Evolutionary conservation across 2,113 vertebrate species (phyloP).

Genomic region (Meriones unguiculatus): DNA sequence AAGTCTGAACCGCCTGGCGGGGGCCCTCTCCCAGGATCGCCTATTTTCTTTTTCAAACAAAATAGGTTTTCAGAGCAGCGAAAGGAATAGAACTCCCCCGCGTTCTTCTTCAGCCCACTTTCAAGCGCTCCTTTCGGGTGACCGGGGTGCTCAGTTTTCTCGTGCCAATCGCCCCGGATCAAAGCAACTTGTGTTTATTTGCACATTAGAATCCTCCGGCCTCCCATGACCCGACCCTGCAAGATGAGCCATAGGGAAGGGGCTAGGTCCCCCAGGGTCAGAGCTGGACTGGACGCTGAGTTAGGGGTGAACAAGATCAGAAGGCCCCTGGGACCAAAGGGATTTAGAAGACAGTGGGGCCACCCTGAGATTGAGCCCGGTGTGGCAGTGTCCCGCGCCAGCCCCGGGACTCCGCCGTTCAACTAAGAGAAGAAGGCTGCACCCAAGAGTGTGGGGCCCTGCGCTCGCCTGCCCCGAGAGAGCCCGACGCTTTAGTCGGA

Average conservation of each 20-base stretch:
- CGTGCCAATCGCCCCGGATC: conserved; percentile 67
- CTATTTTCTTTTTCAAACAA: neutral
- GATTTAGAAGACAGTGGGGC: neutral
- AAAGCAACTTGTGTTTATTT: conserved; percentile 83
- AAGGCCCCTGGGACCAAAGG: neutral
- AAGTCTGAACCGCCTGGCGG: neutral
- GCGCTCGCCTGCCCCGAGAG: neutral
- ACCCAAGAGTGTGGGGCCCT: too few relatives aligned
- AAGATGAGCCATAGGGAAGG: conserved; percentile 7
- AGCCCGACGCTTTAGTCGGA: conserved; percentile 7
- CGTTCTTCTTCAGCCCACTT: neutral
- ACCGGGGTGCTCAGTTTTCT: conserved; percentile 47
- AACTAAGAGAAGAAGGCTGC: neutral
- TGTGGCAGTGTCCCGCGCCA: neutral
- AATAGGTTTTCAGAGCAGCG: neutral
- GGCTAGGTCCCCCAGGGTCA: conserved; percentile 62
- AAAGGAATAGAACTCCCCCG: conserved; percentile 14
- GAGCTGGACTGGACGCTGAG: neutral
- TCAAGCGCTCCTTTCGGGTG: conserved; percentile 43
- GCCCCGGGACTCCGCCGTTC: neutral
- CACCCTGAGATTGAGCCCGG: neutral
- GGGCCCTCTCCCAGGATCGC: conserved; percentile 1
- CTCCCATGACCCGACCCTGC: neutral
- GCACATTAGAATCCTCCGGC: conserved; percentile 81
- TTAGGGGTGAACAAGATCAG: neutral